phyloP scores from a whole-genome alignment of 2,797 vertebrate genomes.

The Tachyglossus aculeatus region DNA sequence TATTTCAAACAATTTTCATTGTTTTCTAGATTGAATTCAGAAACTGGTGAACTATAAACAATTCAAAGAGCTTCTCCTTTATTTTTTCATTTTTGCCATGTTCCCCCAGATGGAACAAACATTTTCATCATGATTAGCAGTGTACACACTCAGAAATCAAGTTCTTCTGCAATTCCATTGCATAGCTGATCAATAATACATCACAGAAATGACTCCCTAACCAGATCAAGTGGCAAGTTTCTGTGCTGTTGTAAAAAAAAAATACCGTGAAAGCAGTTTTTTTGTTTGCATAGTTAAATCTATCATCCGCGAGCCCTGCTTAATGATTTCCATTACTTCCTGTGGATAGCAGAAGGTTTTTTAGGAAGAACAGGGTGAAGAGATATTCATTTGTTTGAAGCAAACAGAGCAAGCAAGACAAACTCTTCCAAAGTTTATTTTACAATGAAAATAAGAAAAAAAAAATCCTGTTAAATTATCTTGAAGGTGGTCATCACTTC shows the following conservation, averaged over 20 bases:
- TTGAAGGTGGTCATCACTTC: background rate
- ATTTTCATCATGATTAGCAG: background rate
- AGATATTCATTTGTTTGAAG: background rate
- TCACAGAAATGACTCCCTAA: background rate
- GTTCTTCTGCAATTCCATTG: background rate
- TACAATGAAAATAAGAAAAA: slow-evolving; percentile 20
- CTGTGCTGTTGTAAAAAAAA: background rate
- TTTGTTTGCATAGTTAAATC: background rate
- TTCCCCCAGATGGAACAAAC: background rate
- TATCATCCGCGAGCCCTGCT: background rate
- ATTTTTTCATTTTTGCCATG: too few relatives aligned
- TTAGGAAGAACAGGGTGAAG: slow-evolving; percentile 19
- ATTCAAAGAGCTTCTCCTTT: background rate
- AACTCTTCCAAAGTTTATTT: slow-evolving; percentile 15
- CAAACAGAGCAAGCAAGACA: background rate
- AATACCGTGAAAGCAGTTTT: background rate
- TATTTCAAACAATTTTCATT: background rate
- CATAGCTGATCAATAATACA: background rate
- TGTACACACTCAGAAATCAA: background rate
- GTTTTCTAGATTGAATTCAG: background rate
- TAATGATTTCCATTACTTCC: background rate
- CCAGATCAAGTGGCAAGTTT: background rate
- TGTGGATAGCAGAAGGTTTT: background rate
- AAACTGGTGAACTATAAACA: background rate
- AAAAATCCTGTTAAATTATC: background rate